Evolutionary conservation across 2,888 invertebrate genomes (phyloP).

Genomic region (Pristionchus maxplancki): DNA sequence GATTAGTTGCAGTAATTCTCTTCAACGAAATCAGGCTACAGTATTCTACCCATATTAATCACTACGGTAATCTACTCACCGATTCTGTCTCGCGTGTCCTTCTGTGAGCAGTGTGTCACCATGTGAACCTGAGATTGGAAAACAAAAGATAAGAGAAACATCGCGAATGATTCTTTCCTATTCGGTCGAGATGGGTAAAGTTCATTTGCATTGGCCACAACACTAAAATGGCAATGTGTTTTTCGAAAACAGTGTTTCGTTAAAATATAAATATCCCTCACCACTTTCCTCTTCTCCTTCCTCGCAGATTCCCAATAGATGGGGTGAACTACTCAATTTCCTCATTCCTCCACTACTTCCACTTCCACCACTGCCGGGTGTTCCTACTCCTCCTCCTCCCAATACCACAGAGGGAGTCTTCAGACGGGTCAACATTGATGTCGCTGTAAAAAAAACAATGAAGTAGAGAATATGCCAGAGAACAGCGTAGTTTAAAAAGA

Average conservation of each 20-base stretch:
- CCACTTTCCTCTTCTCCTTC: conserved; percentile 64
- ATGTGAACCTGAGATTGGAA: neutral
- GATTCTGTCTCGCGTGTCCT: conserved; percentile 37
- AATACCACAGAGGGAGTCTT: conserved; percentile 65
- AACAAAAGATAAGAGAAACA: neutral
- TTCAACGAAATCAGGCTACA: neutral
- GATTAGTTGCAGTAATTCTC: neutral
- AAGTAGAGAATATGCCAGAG: too few relatives aligned
- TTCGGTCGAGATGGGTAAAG: too few relatives aligned
- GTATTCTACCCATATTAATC: neutral
- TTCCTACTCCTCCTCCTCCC: conserved; percentile 53
- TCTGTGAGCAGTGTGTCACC: conserved; percentile 30
- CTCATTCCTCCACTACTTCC: conserved; percentile 71
- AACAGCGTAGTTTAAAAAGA: too few relatives aligned
- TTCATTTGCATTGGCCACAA: too few relatives aligned
- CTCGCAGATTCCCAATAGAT: conserved; percentile 74
- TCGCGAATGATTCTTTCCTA: too few relatives aligned
- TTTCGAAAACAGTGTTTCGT: too few relatives aligned
- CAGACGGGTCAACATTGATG: conserved; percentile 63
- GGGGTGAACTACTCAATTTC: conserved; percentile 76
- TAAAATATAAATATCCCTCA: neutral
- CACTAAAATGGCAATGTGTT: too few relatives aligned
- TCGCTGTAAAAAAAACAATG: conserved; percentile 33
- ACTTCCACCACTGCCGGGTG: neutral
- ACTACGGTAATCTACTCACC: neutral